Base-by-base conservation (phyloP, 2,113 vertebrate genomes). In the Mola mola region DNA sequence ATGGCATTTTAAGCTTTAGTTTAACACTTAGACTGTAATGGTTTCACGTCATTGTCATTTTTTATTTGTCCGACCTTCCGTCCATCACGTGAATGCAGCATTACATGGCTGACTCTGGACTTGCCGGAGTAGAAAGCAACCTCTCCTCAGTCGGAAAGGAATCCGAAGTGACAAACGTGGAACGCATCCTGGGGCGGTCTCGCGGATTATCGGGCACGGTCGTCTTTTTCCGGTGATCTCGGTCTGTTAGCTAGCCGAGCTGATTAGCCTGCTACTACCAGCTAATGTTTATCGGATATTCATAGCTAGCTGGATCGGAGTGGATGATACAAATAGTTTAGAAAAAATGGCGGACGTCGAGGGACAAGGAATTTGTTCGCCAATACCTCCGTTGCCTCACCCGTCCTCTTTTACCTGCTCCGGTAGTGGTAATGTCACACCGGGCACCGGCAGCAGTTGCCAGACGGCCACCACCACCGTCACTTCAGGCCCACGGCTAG, bases 401-500 rank as follows among this genome's bases (percentile, higher is more conserved):
- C 62, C 79, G 61, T 68, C 79, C 37, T 84, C 84, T 25, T 57
- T 82, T 11, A 81, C 81, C 68, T 80, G 84, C 67, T 82, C 87
- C 21, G 70, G 79, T n/a, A 75, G 82, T 67, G 80, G 79, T 37
- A 56, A 55, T 63, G 63, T 75, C 62, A 85, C 88, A 34, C 82
- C 82, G 70, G 80, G 65, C 58, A 78, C 78, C 66, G 76, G 70
- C 72, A 75, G 52, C 73, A 34, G 82, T 61, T 81, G 78, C 78
- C 87, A 82, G 60, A 86, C 77, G 1, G 46, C 78, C 4, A 84
- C 85, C 40, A 85, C 84, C 41, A 86, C 86, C 70, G 77, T 86
- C 11, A 85, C 85, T 19, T 89, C 93, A n/a, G 96, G 96, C 21
- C 96, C 96, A 4, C 92, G 95, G 62, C 92, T 95, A 4, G 96